These are phyloP conservation scores for Globodera rostochiensis DNA, from an alignment of 1,140 invertebrate genomes.

Conservation along the genomic window DNA sequence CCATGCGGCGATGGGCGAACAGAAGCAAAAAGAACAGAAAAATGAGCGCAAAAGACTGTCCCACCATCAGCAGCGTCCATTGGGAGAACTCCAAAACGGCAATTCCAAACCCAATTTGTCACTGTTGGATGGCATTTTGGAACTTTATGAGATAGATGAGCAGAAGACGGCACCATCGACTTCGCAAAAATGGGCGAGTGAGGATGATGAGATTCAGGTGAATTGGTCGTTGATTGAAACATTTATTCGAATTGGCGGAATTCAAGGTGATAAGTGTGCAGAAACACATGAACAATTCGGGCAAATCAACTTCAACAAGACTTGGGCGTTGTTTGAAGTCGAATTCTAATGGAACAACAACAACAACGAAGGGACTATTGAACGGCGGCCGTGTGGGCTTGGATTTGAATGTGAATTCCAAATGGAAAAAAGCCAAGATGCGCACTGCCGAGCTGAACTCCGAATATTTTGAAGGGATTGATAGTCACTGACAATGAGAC, in stretches of 20 bases:
- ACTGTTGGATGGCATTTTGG: neutral
- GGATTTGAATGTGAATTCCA: neutral
- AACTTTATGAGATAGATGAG: neutral
- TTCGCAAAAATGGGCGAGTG: neutral
- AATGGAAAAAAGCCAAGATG: neutral
- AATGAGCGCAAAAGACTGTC: neutral
- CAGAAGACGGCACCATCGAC: neutral
- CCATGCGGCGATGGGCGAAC: slow-evolving; percentile 4
- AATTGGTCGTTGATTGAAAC: no score
- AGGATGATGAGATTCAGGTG: neutral
- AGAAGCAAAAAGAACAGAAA: neutral
- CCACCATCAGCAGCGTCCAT: neutral
- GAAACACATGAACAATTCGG: neutral
- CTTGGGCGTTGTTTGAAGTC: neutral
- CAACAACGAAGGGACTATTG: neutral
- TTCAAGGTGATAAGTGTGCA: neutral
- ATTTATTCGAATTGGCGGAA: no score
- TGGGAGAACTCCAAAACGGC: neutral
- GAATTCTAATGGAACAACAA: neutral
- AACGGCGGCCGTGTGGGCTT: neutral
- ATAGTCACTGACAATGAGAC: no score
- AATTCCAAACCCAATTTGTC: neutral
- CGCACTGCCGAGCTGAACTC: neutral
- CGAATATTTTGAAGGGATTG: neutral
- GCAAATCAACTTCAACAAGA: no score